These are phyloP conservation scores for Sympetrum striolatum DNA, from an alignment of 2,888 invertebrate genomes.

Conservation along the genomic window DNA sequence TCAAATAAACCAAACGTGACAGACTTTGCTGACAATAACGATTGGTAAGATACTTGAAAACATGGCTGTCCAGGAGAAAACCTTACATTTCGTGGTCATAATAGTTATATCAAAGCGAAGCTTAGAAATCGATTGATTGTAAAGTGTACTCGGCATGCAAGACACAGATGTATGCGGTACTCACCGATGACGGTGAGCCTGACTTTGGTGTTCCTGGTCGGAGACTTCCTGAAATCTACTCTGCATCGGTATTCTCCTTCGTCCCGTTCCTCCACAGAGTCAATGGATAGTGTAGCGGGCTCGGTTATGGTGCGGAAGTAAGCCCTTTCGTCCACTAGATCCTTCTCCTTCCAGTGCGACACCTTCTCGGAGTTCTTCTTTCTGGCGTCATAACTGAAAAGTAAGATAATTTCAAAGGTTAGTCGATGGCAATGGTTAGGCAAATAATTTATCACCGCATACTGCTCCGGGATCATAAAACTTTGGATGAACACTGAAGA, in stretches of 20 bases:
- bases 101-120: too few relatives aligned
- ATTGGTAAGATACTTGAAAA: too few relatives aligned
- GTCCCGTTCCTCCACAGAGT: slow-evolving; percentile 49
- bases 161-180: not conserved
- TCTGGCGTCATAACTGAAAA: slow-evolving; percentile 49
- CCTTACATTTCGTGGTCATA: too few relatives aligned
- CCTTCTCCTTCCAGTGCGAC: slow-evolving; percentile 50
- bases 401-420: not conserved
- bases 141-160: too few relatives aligned
- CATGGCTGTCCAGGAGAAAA: too few relatives aligned
- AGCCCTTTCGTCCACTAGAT: slow-evolving; percentile 49
- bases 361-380: slow-evolving; percentile 49
- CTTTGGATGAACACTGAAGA: too few relatives aligned
- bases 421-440: too few relatives aligned
- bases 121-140: too few relatives aligned
- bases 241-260: slow-evolving; percentile 50
- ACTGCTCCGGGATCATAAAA: too few relatives aligned
- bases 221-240: slow-evolving; percentile 49
- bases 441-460: too few relatives aligned
- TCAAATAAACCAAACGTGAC: too few relatives aligned
- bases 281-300: slow-evolving; percentile 50
- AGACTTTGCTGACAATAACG: too few relatives aligned
- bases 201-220: slow-evolving; percentile 49
- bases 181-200: slow-evolving; percentile 49
- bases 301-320: slow-evolving; percentile 50